A percentile compares a stretch with the other conserved stretches of the same genome.
These are phyloP conservation scores for Tridacna crocea DNA, from an alignment of 2,888 invertebrate genomes.

Conservation along the genomic window DNA sequence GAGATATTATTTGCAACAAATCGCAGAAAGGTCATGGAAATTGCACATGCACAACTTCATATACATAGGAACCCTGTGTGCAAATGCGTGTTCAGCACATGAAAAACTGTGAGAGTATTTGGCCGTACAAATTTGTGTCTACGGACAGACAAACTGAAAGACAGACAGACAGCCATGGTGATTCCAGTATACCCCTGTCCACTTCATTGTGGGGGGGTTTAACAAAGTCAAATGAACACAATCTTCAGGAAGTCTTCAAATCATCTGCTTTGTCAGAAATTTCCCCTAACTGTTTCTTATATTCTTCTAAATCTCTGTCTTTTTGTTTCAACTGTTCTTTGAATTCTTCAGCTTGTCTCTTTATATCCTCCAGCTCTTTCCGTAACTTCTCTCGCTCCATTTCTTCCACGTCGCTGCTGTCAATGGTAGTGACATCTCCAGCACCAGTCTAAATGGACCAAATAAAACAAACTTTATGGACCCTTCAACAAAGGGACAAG, in stretches of 20 bases:
- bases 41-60: too few species aligned
- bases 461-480: background rate
- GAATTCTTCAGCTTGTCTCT: constrained; percentile 76
- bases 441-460: constrained; percentile 36
- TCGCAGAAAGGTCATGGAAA: too few species aligned
- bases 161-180: too few species aligned
- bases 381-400: constrained; percentile 70
- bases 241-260: constrained; percentile 20
- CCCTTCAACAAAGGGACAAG: background rate
- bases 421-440: constrained; percentile 41
- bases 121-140: too few species aligned
- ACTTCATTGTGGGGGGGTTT: too few species aligned
- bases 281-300: constrained; percentile 76
- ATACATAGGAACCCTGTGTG: too few species aligned
- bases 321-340: constrained; percentile 77
- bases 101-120: too few species aligned
- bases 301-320: constrained; percentile 76
- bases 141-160: too few species aligned
- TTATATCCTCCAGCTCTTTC: constrained; percentile 75
- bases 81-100: too few species aligned
- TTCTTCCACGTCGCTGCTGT: constrained; percentile 35
- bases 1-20: too few species aligned
- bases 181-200: too few species aligned
- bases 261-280: constrained; percentile 53
- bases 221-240: background rate